Evolutionary conservation across 2,113 vertebrate genomes (phyloP).

Genomic region (Ahaetulla prasina): DNA sequence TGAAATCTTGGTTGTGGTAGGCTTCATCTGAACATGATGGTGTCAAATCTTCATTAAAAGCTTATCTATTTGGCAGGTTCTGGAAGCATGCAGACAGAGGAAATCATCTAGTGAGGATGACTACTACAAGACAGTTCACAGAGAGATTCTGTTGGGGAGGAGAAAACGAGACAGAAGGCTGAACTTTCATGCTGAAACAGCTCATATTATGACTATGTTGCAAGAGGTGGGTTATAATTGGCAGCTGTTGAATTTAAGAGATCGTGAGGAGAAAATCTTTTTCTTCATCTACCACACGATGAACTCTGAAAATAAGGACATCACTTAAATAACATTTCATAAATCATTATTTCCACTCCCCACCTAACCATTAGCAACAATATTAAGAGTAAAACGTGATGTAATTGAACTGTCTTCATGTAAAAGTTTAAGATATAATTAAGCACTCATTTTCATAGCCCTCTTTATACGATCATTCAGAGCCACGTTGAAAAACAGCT

Average conservation of each 20-base stretch:
- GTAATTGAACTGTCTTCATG: constrained; percentile 56
- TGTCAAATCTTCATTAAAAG: constrained; percentile 29
- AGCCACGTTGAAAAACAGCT: not conserved
- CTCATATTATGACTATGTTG: constrained; percentile 56
- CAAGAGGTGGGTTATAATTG: constrained; percentile 59
- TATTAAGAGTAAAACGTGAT: constrained; percentile 48
- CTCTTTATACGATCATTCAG: too few species aligned
- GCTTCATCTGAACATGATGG: constrained; percentile 14
- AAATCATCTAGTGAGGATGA: constrained; percentile 28
- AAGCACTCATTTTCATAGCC: not conserved
- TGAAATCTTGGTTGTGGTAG: constrained; percentile 10
- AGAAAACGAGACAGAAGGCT: constrained; percentile 24
- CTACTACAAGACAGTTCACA: constrained; percentile 42
- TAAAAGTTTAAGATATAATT: constrained; percentile 40
- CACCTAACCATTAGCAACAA: constrained; percentile 58
- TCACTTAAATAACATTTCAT: constrained; percentile 45
- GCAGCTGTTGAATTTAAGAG: constrained; percentile 45
- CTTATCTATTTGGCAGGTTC: constrained; percentile 40
- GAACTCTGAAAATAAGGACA: constrained; percentile 9
- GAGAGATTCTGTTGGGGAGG: constrained; percentile 37
- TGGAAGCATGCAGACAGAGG: constrained; percentile 19
- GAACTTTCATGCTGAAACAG: constrained; percentile 52
- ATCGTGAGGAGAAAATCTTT: constrained; percentile 29
- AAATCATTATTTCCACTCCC: constrained; percentile 20
- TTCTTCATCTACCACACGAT: not conserved